Base-by-base conservation (phyloP, 2,797 vertebrate genomes). In the Channallabes apus region DNA sequence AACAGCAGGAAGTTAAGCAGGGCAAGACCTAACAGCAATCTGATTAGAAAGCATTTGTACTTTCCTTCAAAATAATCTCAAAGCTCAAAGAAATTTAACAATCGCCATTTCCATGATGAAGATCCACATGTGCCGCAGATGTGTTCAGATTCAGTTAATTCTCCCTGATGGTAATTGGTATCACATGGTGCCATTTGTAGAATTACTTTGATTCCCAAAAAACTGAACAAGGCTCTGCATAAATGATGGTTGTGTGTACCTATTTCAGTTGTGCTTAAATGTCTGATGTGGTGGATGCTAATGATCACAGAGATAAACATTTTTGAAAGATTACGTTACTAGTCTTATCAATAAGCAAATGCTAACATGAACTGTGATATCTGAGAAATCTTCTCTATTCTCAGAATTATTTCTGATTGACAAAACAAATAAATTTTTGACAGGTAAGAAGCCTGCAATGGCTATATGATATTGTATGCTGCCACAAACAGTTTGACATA, bases 111-210 rank as follows among this genome's bases (percentile, higher is more conserved):
- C 82, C 92, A 91, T 93, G 92, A 93, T 90, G 86, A 90, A 91
- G 90, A 93, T 89, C 89, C 93, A 94, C 92, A 91, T 95, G 94
- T 91, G 90, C 85, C 86, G 84, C 91, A 90, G 90, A 93, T 90
- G 92, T 91, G 88, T 75, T 85, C 27, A 69, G 51, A 80, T 83
- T 56, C 82, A 78, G 85, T 83, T 86, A 86, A 88, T 90, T 88
- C 85, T 87, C 88, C 82, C 86, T 58, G 86, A 32, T 85, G 88
- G 80, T 81, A 89, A 88, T 89, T 88, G 86, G 80, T 90, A 89
- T 90, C 92, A 91, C 87, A 92, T 92, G 90, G 81, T 88, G 88
- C 90, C 88, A 84, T 90, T 88, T 89, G 87, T 86, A 41, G 1
- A 41, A 78, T 71, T 32, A 32, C 68, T 78, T 76, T 65, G 75